Evolutionary conservation across 2,797 vertebrate species (phyloP), one percentile per base, ranked within the genome.

Genomic region (Acipenser oxyrinchus): DNA sequence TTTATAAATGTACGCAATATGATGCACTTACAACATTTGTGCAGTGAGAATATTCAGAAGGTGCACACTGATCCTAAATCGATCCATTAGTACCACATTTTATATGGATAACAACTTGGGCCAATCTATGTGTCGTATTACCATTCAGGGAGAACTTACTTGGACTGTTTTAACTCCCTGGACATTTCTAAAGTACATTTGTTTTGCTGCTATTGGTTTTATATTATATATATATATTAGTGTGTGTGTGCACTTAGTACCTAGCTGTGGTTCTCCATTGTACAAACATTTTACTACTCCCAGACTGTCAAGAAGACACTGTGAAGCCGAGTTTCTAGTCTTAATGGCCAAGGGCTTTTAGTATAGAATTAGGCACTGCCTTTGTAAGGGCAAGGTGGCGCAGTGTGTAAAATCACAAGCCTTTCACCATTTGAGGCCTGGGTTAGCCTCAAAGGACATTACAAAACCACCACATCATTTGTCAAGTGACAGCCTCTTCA

Each of bases 191-290:
- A 77, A 74, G 23, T 37, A 37, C 23, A 37, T 75, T 69, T 70
- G 80, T 70, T 80, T 79, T 86, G 85, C 88, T 91, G 88, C 86
- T 88, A 88, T 72, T 74, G 81, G n/a, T n/a, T 72, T 82, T 76
- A 71, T 37, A 77, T 82, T 72, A 51, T 69, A 72, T 60, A 69
- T 64, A 60, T 79, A 68, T 37, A 77, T 82, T 79, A 68, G 71
- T 68, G 80, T 67, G 67, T 67, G 72, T 68, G 59, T 74, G 65
- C 48, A 66, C 73, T 37, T 76, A 74, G 57, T 65, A 63, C 71
- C 63, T 75, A 73, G 70, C 71, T 62, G 62, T 62, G 59, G 65
- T 70, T 72, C 70, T 58, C 68, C 72, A 23, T 63, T 51, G 66
- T 71, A 63, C 71, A 72, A 57, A 58, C 67, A 62, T 67, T 73